phyloP scores from a whole-genome alignment of 2,888 invertebrate genomes.

The Molorchus minor region DNA sequence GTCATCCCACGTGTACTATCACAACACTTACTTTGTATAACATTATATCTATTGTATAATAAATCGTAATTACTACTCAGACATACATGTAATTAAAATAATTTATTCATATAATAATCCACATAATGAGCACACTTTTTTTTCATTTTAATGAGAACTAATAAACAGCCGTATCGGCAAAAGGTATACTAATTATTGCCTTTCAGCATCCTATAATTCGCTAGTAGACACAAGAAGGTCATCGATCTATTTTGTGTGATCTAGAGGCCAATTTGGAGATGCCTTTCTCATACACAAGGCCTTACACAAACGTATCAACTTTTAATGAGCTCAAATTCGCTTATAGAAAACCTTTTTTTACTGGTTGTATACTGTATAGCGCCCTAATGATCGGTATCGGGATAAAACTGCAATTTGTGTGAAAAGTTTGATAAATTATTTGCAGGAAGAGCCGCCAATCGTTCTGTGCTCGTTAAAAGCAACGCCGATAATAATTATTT shows the following conservation, averaged over 20 bases:
- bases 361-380: slow-evolving; percentile 9
- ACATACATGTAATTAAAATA: slow-evolving; percentile 10
- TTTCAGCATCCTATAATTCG: slow-evolving; percentile 10
- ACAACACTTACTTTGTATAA: too few relatives aligned
- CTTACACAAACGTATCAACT: slow-evolving; percentile 24
- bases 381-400: slow-evolving; percentile 39
- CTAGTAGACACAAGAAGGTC: slow-evolving; percentile 23
- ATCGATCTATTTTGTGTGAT: slow-evolving; percentile 29
- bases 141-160: slow-evolving; percentile 13
- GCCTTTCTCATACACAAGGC: slow-evolving; percentile 23
- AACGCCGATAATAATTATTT: slow-evolving; percentile 45
- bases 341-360: slow-evolving; percentile 42
- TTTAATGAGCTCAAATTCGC: slow-evolving; percentile 47
- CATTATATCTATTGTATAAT: too few relatives aligned
- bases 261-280: slow-evolving; percentile 29
- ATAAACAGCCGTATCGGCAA: slow-evolving; percentile 5
- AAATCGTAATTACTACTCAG: too few relatives aligned
- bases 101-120: slow-evolving; percentile 9
- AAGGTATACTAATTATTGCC: slow-evolving; percentile 21
- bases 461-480: slow-evolving; percentile 40
- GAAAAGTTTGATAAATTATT: slow-evolving; percentile 48
- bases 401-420: slow-evolving; percentile 42
- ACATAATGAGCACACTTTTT: background rate
- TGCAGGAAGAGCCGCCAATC: slow-evolving; percentile 30
- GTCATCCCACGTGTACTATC: too few relatives aligned